Evolutionary conservation across 2,888 invertebrate genomes (phyloP).

Genomic region (Drosophila neotestacea): DNA sequence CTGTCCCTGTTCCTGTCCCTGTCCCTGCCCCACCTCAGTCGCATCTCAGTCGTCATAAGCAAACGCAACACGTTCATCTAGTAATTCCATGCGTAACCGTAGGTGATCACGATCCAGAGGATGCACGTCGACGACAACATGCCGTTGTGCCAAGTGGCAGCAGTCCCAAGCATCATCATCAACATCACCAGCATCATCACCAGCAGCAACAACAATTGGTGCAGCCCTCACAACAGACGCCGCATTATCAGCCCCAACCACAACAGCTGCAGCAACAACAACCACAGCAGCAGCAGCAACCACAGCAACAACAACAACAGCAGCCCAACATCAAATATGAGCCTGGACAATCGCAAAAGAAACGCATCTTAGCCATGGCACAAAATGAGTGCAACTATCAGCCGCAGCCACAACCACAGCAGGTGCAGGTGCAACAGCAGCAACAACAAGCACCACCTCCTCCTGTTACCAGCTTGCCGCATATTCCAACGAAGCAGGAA

Average conservation of each 20-base stretch:
- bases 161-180: slow-evolving; percentile 76
- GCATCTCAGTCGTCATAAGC: slow-evolving; percentile 78
- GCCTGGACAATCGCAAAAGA: slow-evolving; percentile 93
- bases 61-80: slow-evolving; percentile 88
- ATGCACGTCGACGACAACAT: slow-evolving; percentile 86
- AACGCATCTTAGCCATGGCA: slow-evolving; percentile 94
- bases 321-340: slow-evolving; percentile 84
- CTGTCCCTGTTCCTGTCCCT: slow-evolving; percentile 20
- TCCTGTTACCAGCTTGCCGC: slow-evolving; percentile 78
- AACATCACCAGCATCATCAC: slow-evolving; percentile 54
- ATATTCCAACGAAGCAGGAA: slow-evolving; percentile 85
- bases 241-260: slow-evolving; percentile 58
- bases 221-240: slow-evolving; percentile 60
- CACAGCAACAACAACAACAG: slow-evolving; percentile 63
- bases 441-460: slow-evolving; percentile 36
- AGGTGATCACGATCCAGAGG: slow-evolving; percentile 90
- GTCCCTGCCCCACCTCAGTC: slow-evolving; percentile 53
- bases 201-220: slow-evolving; percentile 78
- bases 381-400: slow-evolving; percentile 91
- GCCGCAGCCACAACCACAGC: slow-evolving; percentile 84
- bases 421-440: slow-evolving; percentile 37
- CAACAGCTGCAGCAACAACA: slow-evolving; percentile 53
- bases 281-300: slow-evolving; percentile 38
- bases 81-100: slow-evolving; percentile 92
- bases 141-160: slow-evolving; percentile 58